Conservation (phyloP, 2,797 vertebrate species). For the Halcyon leucocephala region DNA sequence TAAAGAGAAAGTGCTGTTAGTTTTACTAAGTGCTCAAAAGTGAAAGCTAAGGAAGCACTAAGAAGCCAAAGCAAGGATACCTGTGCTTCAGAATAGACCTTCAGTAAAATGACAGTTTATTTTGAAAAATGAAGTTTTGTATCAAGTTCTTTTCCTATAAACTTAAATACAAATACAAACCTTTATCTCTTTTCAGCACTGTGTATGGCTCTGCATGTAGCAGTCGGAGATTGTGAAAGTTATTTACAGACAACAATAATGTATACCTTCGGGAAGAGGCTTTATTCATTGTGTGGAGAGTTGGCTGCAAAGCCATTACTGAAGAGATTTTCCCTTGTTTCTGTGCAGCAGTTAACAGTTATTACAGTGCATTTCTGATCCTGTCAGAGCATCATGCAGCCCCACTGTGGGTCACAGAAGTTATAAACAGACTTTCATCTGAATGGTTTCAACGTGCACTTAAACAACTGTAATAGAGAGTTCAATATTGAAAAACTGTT, state of each 20-base stretch:
- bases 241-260: not conserved
- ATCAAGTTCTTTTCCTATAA: not conserved
- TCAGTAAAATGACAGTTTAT: not conserved
- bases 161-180: not conserved
- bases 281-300: not conserved
- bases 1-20: not conserved
- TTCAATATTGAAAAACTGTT: not conserved
- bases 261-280: not conserved
- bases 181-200: not conserved
- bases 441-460: not conserved
- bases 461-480: not conserved
- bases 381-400: not conserved
- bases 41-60: not conserved
- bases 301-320: not conserved
- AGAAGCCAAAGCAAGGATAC: not conserved
- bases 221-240: not conserved
- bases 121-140: not conserved
- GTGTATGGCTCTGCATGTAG: not conserved
- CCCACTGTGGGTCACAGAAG: not conserved
- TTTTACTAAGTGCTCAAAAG: not conserved
- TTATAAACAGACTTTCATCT: not conserved
- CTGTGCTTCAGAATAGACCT: not conserved
- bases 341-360: not conserved
- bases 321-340: not conserved
- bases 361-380: constrained; percentile 9